These are phyloP conservation scores for Archegozetes longisetosus DNA, from an alignment of 1,140 invertebrate genomes.

Conservation along the genomic window DNA sequence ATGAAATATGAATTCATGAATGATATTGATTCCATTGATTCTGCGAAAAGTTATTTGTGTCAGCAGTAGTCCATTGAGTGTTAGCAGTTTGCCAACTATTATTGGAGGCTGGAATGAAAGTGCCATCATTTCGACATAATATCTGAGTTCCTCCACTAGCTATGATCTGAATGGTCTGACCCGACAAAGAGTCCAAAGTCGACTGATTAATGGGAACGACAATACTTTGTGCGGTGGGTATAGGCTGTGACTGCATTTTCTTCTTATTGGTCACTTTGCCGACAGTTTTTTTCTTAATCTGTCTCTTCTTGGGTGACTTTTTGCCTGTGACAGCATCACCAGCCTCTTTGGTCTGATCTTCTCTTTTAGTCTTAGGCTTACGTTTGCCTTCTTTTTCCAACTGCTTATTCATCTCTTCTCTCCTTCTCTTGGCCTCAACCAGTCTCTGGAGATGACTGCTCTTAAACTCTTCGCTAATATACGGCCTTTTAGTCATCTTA, in stretches of 20 bases:
- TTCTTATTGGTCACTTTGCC: background rate
- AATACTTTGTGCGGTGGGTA: background rate
- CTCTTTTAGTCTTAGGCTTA: background rate
- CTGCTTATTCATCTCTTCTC: background rate
- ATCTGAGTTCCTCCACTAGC: background rate
- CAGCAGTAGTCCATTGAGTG: background rate
- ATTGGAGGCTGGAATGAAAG: background rate
- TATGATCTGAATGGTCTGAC: background rate
- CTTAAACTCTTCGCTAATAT: background rate
- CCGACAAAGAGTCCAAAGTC: background rate
- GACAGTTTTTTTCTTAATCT: background rate
- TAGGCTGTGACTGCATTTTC: background rate
- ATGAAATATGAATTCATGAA: background rate
- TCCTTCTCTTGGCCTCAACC: background rate
- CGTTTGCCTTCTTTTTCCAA: background rate
- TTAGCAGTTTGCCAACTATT: background rate
- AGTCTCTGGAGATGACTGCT: background rate
- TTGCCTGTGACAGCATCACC: background rate
- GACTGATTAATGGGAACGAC: background rate
- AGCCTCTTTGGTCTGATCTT: background rate
- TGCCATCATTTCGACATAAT: background rate
- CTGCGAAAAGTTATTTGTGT: background rate
- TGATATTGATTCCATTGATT: background rate
- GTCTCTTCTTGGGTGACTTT: background rate
- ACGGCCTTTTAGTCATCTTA: background rate